A percentile compares a stretch with the other conserved stretches of the same genome.
These are phyloP conservation scores for Lacanobia wlatinum DNA, from an alignment of 2,888 invertebrate species.

Conservation along the genomic window DNA sequence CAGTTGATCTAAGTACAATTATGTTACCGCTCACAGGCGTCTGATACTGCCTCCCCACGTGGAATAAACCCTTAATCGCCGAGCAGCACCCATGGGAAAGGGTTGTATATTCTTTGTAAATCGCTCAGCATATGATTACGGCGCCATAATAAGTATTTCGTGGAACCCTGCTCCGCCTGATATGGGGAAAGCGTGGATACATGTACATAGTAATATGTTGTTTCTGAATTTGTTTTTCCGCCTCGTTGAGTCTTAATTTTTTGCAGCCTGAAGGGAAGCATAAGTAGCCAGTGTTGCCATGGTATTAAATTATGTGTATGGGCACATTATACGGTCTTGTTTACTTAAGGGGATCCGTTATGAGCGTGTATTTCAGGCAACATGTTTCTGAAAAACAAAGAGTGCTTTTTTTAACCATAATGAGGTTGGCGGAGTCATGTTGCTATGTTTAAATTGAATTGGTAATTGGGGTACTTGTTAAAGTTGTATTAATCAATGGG, in stretches of 20 bases:
- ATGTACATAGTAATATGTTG: slow-evolving; percentile 13
- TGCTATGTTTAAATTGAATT: not conserved
- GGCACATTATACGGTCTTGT: slow-evolving; percentile 8
- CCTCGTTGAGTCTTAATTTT: slow-evolving; percentile 49
- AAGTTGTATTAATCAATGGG: too few relatives aligned
- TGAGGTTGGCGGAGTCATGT: not conserved
- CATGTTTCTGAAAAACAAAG: slow-evolving; percentile 1
- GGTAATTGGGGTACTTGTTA: not conserved
- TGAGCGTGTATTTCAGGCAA: slow-evolving; percentile 8
- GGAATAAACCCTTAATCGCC: slow-evolving; percentile 48
- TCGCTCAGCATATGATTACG: slow-evolving; percentile 56
- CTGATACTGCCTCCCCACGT: slow-evolving; percentile 11
- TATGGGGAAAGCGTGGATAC: slow-evolving; percentile 19
- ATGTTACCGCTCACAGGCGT: slow-evolving; percentile 5
- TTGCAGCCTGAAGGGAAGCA: slow-evolving; percentile 31
- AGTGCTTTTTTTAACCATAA: not conserved
- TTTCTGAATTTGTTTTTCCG: slow-evolving; percentile 37
- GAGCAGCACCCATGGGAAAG: slow-evolving; percentile 28
- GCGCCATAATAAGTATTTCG: slow-evolving; percentile 38
- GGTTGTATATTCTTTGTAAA: slow-evolving; percentile 43
- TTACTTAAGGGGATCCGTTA: slow-evolving; percentile 14
- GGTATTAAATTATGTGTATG: slow-evolving; percentile 24
- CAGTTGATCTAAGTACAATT: slow-evolving; percentile 14
- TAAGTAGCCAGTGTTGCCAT: slow-evolving; percentile 7
- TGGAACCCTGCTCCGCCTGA: slow-evolving; percentile 5